Conservation (phyloP, 2,797 vertebrate genomes). For the Sternarchorhynchus goeldii region DNA sequence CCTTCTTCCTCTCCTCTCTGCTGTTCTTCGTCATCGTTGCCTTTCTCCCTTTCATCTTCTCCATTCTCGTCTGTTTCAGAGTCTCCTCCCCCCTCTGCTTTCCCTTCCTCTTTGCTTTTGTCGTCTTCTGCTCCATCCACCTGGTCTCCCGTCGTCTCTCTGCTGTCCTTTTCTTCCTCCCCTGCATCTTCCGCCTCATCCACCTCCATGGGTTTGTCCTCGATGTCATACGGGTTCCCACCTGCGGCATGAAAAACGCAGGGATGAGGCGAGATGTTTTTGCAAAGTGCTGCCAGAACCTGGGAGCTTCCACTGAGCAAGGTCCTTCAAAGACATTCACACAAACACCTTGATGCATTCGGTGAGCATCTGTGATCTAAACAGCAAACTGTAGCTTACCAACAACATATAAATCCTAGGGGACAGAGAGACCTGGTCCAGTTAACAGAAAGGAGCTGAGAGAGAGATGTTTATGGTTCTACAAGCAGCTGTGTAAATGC, state of each 20-base stretch:
- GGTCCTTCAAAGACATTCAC: too few relatives aligned
- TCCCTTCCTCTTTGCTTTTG: slow-evolving; percentile 64
- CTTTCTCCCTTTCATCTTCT: slow-evolving; percentile 58
- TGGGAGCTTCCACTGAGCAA: too few relatives aligned
- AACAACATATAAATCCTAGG: too few relatives aligned
- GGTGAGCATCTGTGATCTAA: too few relatives aligned
- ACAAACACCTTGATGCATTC: too few relatives aligned
- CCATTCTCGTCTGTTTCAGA: slow-evolving; percentile 62
- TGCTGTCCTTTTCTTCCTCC: slow-evolving; percentile 62
- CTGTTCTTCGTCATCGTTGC: slow-evolving; percentile 55
- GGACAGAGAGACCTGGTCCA: too few relatives aligned
- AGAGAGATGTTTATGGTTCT: too few relatives aligned
- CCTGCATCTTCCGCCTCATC: slow-evolving; percentile 62
- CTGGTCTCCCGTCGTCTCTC: slow-evolving; percentile 65
- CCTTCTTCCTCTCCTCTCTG: slow-evolving; percentile 62
- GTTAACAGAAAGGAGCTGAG: too few relatives aligned
- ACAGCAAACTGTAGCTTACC: too few relatives aligned
- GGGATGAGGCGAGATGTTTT: too few relatives aligned
- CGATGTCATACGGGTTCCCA: slow-evolving; percentile 86
- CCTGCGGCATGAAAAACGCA: slow-evolving; percentile 61
- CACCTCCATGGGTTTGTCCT: slow-evolving; percentile 75
- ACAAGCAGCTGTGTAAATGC: too few relatives aligned
- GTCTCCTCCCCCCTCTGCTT: slow-evolving; percentile 67
- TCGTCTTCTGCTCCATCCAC: slow-evolving; percentile 59
- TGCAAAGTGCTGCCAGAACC: too few relatives aligned